Base-by-base conservation (phyloP, 2,797 vertebrate species). In the Borostomias antarcticus region DNA sequence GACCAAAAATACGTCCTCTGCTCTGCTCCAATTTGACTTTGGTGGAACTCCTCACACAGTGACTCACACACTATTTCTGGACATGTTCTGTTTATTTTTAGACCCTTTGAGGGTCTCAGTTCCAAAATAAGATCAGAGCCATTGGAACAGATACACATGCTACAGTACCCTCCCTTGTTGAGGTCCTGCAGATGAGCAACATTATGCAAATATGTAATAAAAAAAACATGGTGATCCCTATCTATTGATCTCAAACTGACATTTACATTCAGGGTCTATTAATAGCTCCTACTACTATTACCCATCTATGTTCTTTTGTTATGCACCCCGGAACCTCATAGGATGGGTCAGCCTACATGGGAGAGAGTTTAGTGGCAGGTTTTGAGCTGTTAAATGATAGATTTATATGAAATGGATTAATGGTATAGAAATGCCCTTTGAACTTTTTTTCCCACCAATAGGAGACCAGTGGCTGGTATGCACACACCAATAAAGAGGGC, bases 11-110 rank as follows among this genome's bases (percentile, higher is more conserved):
- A 90, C 84, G n/a, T 53, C 69, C 51, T 28, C 23, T 64, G 68
- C 64, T 83, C 73, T 82, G 87, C 76, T 84, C 86, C 78, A 82
- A 76, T 85, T 85, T 78, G 77, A 86, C 73, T 79, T 76, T 75
- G 76, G 81, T 81, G 87, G 78, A 82, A 83, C 74, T 83, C 81
- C 72, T 82, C 63, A 58, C 33, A 47, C 80, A 30, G 51, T 71
- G 70, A 80, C 75, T 82, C 68, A 32, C 68, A 54, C 57, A 57
- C 70, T 81, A 81, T 88, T 87, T 76, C 79, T 77, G 76, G 84
- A 81, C 68, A 63, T 77, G 77, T 64, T 59, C 62, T 69, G 51
- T 78, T 85, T 92, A 91, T 90, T 87, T 90, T 85, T 86, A 87
- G 81, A 66, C 33, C 62, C 72, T 82, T 77, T 73, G 71, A 85